Conservation (phyloP, 2,113 vertebrate genomes). For the Bothrops jararaca region DNA sequence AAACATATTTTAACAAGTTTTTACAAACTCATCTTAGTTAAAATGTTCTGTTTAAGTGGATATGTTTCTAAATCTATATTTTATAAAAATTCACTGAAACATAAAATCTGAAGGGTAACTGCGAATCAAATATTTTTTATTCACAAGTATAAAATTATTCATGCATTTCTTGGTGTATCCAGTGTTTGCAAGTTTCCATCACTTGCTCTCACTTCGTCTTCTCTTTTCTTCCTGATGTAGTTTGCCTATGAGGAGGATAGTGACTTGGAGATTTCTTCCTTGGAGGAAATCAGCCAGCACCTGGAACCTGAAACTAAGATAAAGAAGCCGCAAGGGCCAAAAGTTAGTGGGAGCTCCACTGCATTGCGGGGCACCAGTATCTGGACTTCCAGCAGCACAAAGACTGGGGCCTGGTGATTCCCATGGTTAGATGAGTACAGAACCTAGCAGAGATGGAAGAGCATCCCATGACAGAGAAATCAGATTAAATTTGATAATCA, state of each 20-base stretch:
- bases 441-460: background rate
- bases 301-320: slow-evolving; percentile 23
- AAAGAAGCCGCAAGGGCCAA: slow-evolving; percentile 20
- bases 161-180: background rate
- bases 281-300: slow-evolving; percentile 60
- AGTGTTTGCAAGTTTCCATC: too few species aligned
- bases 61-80: background rate
- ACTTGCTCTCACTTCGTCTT: background rate
- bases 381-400: slow-evolving; percentile 55
- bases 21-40: background rate
- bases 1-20: background rate
- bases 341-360: slow-evolving; percentile 31
- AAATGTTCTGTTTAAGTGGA: background rate
- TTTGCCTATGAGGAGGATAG: slow-evolving; percentile 59
- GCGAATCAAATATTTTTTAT: background rate
- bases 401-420: slow-evolving; percentile 53
- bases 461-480: background rate
- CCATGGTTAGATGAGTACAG: background rate
- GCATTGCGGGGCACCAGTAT: slow-evolving; percentile 33
- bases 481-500: background rate
- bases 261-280: slow-evolving; percentile 65
- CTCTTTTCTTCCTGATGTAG: slow-evolving; percentile 29
- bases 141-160: background rate
- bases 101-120: background rate
- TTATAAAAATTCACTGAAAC: background rate